Conservation (phyloP, 2,797 vertebrate species). For the Alfaro cultratus region DNA sequence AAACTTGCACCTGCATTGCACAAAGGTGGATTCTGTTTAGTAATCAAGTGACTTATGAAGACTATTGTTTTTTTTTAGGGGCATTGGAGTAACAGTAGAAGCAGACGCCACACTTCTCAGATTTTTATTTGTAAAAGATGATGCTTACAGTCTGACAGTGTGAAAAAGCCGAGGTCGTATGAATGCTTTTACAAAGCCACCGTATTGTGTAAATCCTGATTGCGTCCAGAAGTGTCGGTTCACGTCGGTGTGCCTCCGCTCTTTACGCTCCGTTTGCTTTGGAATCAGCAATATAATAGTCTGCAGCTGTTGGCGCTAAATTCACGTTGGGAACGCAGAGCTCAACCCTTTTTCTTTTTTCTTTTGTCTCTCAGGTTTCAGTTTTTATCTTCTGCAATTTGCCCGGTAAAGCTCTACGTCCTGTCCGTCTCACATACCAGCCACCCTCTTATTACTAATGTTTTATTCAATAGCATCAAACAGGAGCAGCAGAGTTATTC, state of each 20-base stretch:
- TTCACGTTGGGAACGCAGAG: slow-evolving; percentile 38
- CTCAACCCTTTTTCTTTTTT: not conserved
- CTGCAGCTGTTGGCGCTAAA: slow-evolving; percentile 22
- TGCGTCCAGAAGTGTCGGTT: slow-evolving; percentile 22
- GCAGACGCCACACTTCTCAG: not conserved
- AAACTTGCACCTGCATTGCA: not conserved
- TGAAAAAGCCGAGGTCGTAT: not conserved
- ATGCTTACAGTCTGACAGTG: not conserved
- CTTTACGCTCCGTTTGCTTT: slow-evolving; percentile 6
- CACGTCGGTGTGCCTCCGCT: not conserved
- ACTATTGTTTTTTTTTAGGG: not conserved
- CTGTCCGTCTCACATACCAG: slow-evolving; percentile 22
- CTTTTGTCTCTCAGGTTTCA: slow-evolving; percentile 58
- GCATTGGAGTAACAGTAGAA: not conserved
- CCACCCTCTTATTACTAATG: slow-evolving; percentile 5
- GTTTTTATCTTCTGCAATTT: slow-evolving; percentile 66
- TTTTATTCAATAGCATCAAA: not conserved
- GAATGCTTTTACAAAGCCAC: not conserved
- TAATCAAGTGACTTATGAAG: not conserved
- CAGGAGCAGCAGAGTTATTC: slow-evolving; percentile 23
- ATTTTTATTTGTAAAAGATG: not conserved
- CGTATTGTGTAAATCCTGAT: slow-evolving; percentile 49
- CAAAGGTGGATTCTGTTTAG: no score
- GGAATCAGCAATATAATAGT: slow-evolving; percentile 25
- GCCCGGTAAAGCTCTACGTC: slow-evolving; percentile 45